phyloP scores from a whole-genome alignment of 2,113 vertebrate species.

The Chelonoidis abingdonii region DNA sequence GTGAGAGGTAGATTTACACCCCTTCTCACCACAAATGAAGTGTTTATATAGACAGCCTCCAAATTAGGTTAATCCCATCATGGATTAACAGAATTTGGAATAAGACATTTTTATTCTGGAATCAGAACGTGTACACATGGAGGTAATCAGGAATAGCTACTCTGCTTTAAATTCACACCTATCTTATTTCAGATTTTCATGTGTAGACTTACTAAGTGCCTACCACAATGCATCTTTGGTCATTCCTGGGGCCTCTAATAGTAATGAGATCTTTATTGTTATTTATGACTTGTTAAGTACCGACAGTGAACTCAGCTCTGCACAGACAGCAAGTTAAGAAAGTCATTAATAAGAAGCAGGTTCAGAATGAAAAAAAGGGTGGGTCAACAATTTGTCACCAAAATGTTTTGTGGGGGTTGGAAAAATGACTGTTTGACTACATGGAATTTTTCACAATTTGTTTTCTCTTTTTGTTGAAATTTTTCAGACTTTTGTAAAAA shows the following conservation, averaged over 20 bases:
- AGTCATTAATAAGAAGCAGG: conserved; percentile 16
- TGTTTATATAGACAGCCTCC: not conserved
- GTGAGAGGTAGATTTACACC: not conserved
- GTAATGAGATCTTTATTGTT: not conserved
- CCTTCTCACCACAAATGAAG: not conserved
- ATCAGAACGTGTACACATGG: not conserved
- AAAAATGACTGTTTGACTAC: not conserved
- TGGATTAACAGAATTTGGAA: not conserved
- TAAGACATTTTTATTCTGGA: not conserved
- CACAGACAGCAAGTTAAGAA: not conserved
- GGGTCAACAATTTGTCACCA: conserved; percentile 1
- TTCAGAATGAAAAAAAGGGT: not conserved
- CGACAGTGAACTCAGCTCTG: rapidly evolving
- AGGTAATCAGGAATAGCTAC: not conserved
- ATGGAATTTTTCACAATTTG: not conserved
- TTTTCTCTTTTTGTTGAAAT: not conserved
- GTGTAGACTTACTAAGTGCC: not conserved
- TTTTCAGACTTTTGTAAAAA: not conserved
- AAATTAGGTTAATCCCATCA: not conserved
- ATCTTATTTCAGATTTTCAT: not conserved
- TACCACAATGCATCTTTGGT: not conserved
- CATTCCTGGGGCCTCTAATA: not conserved
- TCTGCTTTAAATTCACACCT: not conserved
- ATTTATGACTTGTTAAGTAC: not conserved
- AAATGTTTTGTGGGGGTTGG: conserved; percentile 24